Evolutionary conservation across 2,797 vertebrate species (phyloP).

Genomic region (Channa striata): DNA sequence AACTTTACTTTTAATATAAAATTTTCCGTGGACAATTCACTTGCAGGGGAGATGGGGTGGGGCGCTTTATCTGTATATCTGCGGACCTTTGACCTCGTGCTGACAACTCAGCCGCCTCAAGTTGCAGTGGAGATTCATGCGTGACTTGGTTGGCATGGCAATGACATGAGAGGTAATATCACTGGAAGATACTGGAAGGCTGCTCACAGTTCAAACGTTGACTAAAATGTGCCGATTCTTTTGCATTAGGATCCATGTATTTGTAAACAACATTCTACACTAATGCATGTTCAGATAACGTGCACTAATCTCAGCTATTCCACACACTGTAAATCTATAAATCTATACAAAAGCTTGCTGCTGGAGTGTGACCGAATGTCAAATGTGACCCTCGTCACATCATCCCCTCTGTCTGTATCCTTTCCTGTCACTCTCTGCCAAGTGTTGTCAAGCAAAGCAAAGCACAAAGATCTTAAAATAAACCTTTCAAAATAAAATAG

Average conservation of each 20-base stretch:
- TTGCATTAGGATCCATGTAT: neutral
- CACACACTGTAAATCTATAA: neutral
- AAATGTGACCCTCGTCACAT: neutral
- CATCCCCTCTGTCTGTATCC: slow-evolving; percentile 20
- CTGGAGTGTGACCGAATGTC: slow-evolving; percentile 13
- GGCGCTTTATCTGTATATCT: neutral
- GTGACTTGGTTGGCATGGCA: slow-evolving; percentile 45
- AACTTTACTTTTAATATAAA: neutral
- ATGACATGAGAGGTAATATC: slow-evolving; percentile 53
- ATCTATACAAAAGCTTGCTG: neutral
- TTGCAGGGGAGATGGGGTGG: too few relatives aligned
- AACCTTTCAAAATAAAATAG: slow-evolving; percentile 42
- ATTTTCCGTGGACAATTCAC: too few relatives aligned
- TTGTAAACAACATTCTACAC: neutral
- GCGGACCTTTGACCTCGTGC: slow-evolving; percentile 66
- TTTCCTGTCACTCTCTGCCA: slow-evolving; percentile 44
- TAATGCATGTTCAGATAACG: neutral
- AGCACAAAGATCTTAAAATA: slow-evolving; percentile 45
- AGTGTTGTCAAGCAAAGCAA: slow-evolving; percentile 20
- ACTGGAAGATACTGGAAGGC: slow-evolving; percentile 8
- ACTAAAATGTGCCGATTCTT: slow-evolving; percentile 2
- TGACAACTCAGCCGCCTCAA: slow-evolving; percentile 67
- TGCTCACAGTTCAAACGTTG: slow-evolving; percentile 8
- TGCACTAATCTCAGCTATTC: neutral
- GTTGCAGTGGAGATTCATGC: slow-evolving; percentile 38